These are phyloP conservation scores for Gymnothorax reevesii DNA, from an alignment of 2,797 vertebrate genomes.

Conservation along the genomic window DNA sequence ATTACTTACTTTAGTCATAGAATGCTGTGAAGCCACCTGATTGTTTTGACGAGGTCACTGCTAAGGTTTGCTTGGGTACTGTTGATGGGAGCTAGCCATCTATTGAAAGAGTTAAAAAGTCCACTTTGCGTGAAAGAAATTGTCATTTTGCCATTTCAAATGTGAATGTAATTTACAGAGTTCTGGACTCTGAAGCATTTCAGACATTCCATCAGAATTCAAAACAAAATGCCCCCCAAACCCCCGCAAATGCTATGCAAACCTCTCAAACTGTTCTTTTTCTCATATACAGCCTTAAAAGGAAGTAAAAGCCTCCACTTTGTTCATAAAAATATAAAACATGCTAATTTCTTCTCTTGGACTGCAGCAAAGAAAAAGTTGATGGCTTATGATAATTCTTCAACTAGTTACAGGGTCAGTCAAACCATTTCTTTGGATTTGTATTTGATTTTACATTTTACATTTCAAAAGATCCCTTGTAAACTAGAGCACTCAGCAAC, in stretches of 20 bases:
- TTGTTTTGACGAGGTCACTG: neutral
- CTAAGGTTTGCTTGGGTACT: neutral
- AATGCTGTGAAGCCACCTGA: neutral
- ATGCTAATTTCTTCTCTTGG: neutral
- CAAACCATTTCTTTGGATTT: neutral
- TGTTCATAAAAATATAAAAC: slow-evolving; percentile 9
- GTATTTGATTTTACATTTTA: neutral
- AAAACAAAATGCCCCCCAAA: neutral
- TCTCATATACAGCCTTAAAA: neutral
- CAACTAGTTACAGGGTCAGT: neutral
- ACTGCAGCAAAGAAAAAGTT: neutral
- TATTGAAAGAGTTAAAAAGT: neutral
- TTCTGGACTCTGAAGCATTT: neutral
- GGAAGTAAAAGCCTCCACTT: neutral
- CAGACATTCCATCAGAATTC: neutral
- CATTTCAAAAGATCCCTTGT: neutral
- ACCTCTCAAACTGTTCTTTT: neutral
- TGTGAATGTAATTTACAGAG: neutral
- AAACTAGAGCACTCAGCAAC: too few relatives aligned
- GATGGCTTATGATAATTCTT: neutral
- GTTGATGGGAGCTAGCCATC: neutral
- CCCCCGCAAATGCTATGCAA: neutral
- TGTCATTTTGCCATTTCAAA: neutral
- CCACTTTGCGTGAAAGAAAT: neutral
- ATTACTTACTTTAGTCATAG: neutral